Conservation (phyloP, 2,888 invertebrate genomes). For the Xestia sexstrigata region DNA sequence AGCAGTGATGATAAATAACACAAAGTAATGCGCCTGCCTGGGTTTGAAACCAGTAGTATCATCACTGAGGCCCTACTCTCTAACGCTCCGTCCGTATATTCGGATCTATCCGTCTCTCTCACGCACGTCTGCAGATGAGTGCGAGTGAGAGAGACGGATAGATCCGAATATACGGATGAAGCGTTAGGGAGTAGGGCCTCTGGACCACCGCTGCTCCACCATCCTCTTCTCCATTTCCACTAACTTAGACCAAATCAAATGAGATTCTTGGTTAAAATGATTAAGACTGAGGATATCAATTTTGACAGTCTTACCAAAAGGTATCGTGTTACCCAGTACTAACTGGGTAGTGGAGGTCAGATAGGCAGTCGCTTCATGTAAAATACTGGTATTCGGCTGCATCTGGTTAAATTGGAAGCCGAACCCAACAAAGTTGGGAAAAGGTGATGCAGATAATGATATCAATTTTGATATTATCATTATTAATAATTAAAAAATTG, state of each 20-base stretch:
- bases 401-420: neutral
- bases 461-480: neutral
- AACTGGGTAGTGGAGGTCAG: too few relatives aligned
- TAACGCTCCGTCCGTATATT: too few relatives aligned
- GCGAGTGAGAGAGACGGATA: too few relatives aligned
- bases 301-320: neutral
- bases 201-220: too few relatives aligned
- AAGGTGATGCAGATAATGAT: neutral
- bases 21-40: too few relatives aligned
- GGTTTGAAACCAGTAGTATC: too few relatives aligned
- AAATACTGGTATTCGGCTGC: neutral
- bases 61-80: too few relatives aligned
- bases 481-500: neutral
- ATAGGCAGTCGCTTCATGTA: neutral
- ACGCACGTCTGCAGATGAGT: too few relatives aligned
- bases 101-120: too few relatives aligned
- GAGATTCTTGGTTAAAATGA: neutral
- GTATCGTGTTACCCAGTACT: neutral
- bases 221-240: neutral
- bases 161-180: too few relatives aligned
- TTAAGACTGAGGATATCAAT: neutral
- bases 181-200: too few relatives aligned
- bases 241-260: neutral
- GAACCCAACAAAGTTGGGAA: neutral
- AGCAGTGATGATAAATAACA: too few relatives aligned